phyloP scores from a whole-genome alignment of 2,888 invertebrate species.

The Chydorus sphaericus region DNA sequence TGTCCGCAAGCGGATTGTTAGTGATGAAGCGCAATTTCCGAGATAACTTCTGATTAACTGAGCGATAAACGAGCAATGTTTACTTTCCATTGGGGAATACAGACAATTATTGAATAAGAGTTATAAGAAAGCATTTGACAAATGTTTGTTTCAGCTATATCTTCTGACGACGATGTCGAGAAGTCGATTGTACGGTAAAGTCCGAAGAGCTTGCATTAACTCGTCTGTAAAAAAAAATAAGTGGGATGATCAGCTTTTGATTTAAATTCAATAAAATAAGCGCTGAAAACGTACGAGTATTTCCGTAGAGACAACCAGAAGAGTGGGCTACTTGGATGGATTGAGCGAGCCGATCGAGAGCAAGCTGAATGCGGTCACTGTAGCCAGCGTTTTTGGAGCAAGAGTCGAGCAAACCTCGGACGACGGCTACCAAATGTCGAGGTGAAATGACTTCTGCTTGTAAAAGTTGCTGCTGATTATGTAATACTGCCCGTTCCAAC shows the following conservation, averaged over 20 bases:
- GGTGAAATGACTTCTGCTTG: slow-evolving; percentile 18
- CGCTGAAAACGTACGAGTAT: slow-evolving; percentile 38
- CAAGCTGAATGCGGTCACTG: slow-evolving; percentile 36
- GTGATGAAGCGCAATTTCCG: too few relatives aligned
- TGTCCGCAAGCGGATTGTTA: too few relatives aligned
- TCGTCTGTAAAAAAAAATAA: slow-evolving; percentile 26
- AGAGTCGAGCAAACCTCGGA: slow-evolving; percentile 14
- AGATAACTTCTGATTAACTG: too few relatives aligned
- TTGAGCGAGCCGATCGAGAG: slow-evolving; percentile 66
- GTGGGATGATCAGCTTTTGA: neutral
- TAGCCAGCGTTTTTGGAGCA: neutral
- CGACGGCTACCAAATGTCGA: slow-evolving; percentile 16
- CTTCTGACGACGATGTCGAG: slow-evolving; percentile 46
- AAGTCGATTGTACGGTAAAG: slow-evolving; percentile 47
- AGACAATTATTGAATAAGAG: too few relatives aligned
- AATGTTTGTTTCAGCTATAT: too few relatives aligned
- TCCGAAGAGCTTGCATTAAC: slow-evolving; percentile 42
- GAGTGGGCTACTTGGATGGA: slow-evolving; percentile 65
- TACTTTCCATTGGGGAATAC: too few relatives aligned
- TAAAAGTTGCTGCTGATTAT: slow-evolving; percentile 51
- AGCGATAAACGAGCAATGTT: too few relatives aligned
- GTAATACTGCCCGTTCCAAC: slow-evolving; percentile 30
- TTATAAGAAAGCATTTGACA: too few relatives aligned
- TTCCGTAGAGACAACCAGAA: slow-evolving; percentile 64
- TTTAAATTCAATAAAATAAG: neutral